Evolutionary conservation across 2,888 invertebrate species (phyloP), one percentile per base, ranked within the genome.

Genomic region (Scaptomyza parva): DNA sequence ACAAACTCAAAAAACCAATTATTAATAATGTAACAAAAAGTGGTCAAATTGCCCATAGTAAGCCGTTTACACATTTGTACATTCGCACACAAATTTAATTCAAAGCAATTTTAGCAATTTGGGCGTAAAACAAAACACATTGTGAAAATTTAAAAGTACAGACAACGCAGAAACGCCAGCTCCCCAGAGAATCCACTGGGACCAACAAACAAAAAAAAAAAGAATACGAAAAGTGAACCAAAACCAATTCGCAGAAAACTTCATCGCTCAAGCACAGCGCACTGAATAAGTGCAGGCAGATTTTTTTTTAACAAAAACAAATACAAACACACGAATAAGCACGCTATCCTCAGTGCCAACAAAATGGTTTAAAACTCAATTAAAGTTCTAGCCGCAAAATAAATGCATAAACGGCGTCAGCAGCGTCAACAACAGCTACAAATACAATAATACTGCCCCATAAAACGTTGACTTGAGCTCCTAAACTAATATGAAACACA

Each of bases 341-440:
- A 35, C 37, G 72, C 76, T 65, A 79, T 70, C 44, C 85, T 54
- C 33, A 45, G 43, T 66, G 59, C 48, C 40, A 60, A 61, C 70
- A 85, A 86, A 84, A 88, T 79, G 84, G 88, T 88, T 85, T 88
- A 79, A 85, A 85, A 85, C 84, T 88, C 84, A 85, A 85, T 85
- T 85, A 85, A 85, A 85, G 84, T 85, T 85, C 88, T 85, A 80
- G 88, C 84, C 84, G 83, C 84, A 85, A 88, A 85, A 85, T 85
- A 86, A 88, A 85, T 85, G 83, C 76, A 83, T 88, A 86, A 88
- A 70, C 74, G 45, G 68, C 45, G 62, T 51, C 52, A 40, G 50
- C 54, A 44, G 48, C 68, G 75, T 69, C 79, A 67, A 79, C 72
- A 75, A 67, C 67, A 65, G 67, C 65, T 65, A 65, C 78, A 68